A percentile compares a stretch with the other conserved stretches of the same genome.
phyloP scores from a whole-genome alignment of 1,140 invertebrate genomes.

The Micrasema longulum region DNA sequence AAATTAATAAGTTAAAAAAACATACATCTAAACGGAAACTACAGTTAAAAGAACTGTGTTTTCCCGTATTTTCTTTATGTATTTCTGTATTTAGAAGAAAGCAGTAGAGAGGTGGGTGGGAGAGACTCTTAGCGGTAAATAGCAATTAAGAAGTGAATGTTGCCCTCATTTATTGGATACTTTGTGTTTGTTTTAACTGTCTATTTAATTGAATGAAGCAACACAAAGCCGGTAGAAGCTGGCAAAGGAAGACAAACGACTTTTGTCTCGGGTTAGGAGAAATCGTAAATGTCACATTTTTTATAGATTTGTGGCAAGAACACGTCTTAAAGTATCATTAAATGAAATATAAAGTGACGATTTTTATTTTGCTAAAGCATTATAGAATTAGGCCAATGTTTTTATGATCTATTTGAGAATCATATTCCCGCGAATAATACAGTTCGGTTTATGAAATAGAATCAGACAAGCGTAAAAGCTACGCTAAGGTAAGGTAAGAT shows the following conservation, averaged over 20 bases:
- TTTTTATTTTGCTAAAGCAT: too few relatives aligned
- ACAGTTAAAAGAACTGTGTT: conserved; percentile 3
- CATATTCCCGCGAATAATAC: too few relatives aligned
- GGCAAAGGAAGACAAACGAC: conserved; percentile 24
- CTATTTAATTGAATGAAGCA: conserved; percentile 43
- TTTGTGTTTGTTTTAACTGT: conserved; percentile 50
- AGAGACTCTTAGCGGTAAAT: conserved; percentile 54
- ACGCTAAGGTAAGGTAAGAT: too few relatives aligned
- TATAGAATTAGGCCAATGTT: too few relatives aligned
- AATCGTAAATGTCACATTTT: conserved; percentile 22
- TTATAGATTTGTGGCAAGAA: conserved; percentile 11
- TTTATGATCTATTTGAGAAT: too few relatives aligned
- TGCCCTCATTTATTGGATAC: conserved; percentile 49
- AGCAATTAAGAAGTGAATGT: conserved; percentile 53
- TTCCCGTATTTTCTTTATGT: conserved; percentile 52
- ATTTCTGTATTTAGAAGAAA: conserved; percentile 52
- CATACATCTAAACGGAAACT: too few relatives aligned
- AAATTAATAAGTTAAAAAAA: too few relatives aligned
- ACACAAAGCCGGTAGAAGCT: conserved; percentile 28
- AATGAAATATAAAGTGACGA: too few relatives aligned
- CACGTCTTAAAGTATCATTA: too few relatives aligned
- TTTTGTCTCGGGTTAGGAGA: neutral
- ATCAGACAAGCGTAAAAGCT: too few relatives aligned
- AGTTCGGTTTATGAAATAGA: too few relatives aligned
- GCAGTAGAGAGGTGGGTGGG: conserved; percentile 37